Evolutionary conservation across 2,797 vertebrate species (phyloP), one percentile per base, ranked within the genome.

Genomic region (Luscinia luscinia): DNA sequence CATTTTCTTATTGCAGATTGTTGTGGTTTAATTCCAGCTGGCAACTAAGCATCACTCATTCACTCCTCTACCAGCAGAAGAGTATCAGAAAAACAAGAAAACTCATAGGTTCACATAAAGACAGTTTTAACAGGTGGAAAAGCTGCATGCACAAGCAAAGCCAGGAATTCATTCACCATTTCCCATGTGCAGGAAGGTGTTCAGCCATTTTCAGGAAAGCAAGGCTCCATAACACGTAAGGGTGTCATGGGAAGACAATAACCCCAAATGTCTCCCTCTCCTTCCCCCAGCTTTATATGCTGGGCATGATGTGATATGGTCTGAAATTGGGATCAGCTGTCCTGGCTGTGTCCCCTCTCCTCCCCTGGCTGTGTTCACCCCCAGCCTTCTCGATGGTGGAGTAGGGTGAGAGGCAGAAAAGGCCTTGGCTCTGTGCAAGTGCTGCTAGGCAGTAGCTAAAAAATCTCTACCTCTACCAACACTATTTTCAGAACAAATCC

Each of bases 211-310:
- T 55, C 27, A 66, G 58, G 17, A 70, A 59, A 70, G 17, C 4
- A 41, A 19, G 28, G 18, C 32, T 66, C 36, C 27, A 16, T 66
- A 30, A 59, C 12, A 26, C 0, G 0, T n/a, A 38, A 43, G 4
- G 9, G 4, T 27, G 36, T 34, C 1, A 1, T 76, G 14, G 40
- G 45, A 48, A 66, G 27, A n/a, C n/a, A 58, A 43, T 28, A 8
- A 7, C 8, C 11, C 9, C 24, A n/a, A 28, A 58, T 15, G 9
- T 54, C 8, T 15, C 27, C 5, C 10, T 62, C 12, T 54, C 30
- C 52, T 54, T 87, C 27, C 14, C 18, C 27, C 46, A 30, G 34
- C 9, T 66, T 59, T 76, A 16, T 41, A 16, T n/a, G 10, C 5
- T 64, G 22, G 59, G 2, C 8, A n/a, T 54, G 34, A 70, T 41